Evolutionary conservation across 2,113 vertebrate species (phyloP), one percentile per base, ranked within the genome.

Genomic region (Channa argus): DNA sequence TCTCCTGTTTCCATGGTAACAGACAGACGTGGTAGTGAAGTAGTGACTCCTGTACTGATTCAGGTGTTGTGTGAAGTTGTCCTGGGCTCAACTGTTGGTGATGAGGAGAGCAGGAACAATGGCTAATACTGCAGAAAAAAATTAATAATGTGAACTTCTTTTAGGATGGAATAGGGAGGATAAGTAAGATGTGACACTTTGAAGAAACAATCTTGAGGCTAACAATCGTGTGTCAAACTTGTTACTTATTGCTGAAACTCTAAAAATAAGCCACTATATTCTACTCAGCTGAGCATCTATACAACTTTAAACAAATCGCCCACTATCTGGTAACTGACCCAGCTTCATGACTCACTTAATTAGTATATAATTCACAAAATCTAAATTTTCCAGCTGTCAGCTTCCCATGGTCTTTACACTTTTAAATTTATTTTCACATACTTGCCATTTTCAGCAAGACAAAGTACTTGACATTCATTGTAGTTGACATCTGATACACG

Each of bases 1-100:
- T 77, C 71, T 24, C 53, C 37, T 9, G 58, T 83, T 84, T 77
- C 82, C 61, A 36, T 77, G 83, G 80, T 66, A 86, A 87, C 79
- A 86, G 80, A 79, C 84, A 52, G 59, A 70, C 38, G 13, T 72
- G 55, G 70, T 63, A 62, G 55, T 68, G 71, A 75, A 67, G 76
- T 43, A 64, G 50, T 67, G 51, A 71, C 60, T 82, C 14, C 37
- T 58, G 65, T 69, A 78, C 70, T 64, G 62, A 74, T 71, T 89
- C 73, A 72, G 81, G 65, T 82, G 78, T 82, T 55, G 62, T 84
- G 58, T 7, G 6, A 54, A 82, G 15, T 63, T 71, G 69, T 66
- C 50, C 60, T 67, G 77, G 36, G 38, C 50, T 77, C 33, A 55
- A 54, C 53, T 64, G 46, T 56, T 52, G 54, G 24, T 49, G 47